Percentiles rank a stretch among this genome's conserved stretches.
phyloP scores from a whole-genome alignment of 2,888 invertebrate genomes.

The Homarus gammarus region DNA sequence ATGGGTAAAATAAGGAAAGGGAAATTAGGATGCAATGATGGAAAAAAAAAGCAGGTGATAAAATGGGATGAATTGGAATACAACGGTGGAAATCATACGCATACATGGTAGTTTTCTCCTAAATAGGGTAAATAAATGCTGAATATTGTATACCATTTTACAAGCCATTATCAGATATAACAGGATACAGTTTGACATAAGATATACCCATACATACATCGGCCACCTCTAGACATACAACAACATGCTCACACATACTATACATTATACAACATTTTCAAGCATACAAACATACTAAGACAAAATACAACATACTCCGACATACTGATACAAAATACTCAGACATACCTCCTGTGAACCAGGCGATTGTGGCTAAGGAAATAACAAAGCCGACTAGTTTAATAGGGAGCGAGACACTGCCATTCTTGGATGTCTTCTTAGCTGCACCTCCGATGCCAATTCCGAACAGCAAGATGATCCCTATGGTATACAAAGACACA shows the following conservation, averaged over 20 bases:
- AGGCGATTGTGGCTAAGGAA: constrained; percentile 19
- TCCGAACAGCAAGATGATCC: constrained; percentile 35
- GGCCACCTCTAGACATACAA: too few species aligned
- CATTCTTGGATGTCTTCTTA: not conserved
- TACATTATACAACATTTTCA: not conserved
- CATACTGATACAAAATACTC: not conserved
- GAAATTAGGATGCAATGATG: too few species aligned
- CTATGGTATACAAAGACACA: not conserved
- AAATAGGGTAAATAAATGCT: too few species aligned
- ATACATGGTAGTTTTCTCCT: too few species aligned
- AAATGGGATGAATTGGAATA: too few species aligned
- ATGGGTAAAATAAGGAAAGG: too few species aligned
- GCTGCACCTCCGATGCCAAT: constrained; percentile 45
- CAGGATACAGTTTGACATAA: too few species aligned
- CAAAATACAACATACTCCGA: not conserved
- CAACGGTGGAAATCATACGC: too few species aligned
- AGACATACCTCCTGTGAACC: constrained; percentile 63
- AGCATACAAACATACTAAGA: not conserved
- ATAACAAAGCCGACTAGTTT: constrained; percentile 43
- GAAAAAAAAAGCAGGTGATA: too few species aligned
- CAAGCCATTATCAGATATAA: not conserved
- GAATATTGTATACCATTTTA: too few species aligned
- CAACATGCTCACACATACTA: too few species aligned
- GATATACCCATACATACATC: too few species aligned
- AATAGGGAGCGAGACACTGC: not conserved